Evolutionary conservation across 2,888 invertebrate genomes (phyloP).

Genomic region (Diabrotica balteata): DNA sequence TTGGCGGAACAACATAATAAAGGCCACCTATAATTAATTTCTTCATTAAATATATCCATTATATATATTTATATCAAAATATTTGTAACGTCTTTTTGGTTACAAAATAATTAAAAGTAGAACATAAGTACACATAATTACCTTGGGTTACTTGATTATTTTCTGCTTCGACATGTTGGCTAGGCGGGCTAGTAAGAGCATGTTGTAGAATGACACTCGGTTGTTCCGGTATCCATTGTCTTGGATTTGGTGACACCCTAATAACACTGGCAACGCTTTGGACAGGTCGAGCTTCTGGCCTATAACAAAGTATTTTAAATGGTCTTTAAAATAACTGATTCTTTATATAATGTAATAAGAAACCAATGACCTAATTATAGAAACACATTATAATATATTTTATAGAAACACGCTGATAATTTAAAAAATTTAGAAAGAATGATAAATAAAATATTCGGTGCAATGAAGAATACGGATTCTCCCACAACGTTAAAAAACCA

Average conservation of each 20-base stretch:
- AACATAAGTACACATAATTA: slow-evolving; percentile 16
- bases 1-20: slow-evolving; percentile 57
- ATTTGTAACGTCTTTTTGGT: not conserved
- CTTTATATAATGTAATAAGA: too few relatives aligned
- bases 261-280: slow-evolving; percentile 80
- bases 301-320: slow-evolving; percentile 46
- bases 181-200: slow-evolving; percentile 51
- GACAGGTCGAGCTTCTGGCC: slow-evolving; percentile 77
- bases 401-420: too few relatives aligned
- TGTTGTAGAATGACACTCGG: slow-evolving; percentile 58
- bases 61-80: not conserved
- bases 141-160: slow-evolving; percentile 43
- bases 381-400: too few relatives aligned
- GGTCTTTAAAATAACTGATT: not conserved
- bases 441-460: too few relatives aligned
- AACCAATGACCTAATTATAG: too few relatives aligned
- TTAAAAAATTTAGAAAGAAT: too few relatives aligned
- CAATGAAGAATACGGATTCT: too few relatives aligned
- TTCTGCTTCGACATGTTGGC: slow-evolving; percentile 46
- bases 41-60: not conserved
- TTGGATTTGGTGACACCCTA: slow-evolving; percentile 79
- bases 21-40: slow-evolving; percentile 50
- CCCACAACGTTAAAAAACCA: too few relatives aligned
- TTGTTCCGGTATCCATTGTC: slow-evolving; percentile 60
- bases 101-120: not conserved